Conservation (phyloP, 2,888 invertebrate genomes). For the Caenorhabditis sp. region DNA sequence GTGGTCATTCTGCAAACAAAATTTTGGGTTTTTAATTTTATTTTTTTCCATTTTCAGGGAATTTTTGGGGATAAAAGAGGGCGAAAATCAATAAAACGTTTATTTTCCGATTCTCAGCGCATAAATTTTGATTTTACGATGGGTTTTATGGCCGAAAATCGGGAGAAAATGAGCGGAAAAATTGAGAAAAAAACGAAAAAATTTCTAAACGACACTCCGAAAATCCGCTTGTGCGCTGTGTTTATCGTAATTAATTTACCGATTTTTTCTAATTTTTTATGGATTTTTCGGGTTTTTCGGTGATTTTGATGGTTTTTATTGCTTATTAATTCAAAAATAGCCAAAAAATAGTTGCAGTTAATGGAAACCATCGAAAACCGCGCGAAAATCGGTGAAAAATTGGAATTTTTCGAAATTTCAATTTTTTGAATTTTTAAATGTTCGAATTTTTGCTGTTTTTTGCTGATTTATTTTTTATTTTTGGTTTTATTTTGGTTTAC, state of each 20-base stretch:
- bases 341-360: too few species aligned
- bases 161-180: neutral
- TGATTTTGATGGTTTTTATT: neutral
- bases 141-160: neutral
- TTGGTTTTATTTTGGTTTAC: too few species aligned
- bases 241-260: constrained; percentile 44
- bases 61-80: neutral
- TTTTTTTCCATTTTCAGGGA: neutral
- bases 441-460: too few species aligned
- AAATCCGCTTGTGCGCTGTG: constrained; percentile 17
- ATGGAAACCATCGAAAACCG: too few species aligned
- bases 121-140: neutral
- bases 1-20: constrained; percentile 31
- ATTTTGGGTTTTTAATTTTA: too few species aligned
- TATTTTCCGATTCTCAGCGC: constrained; percentile 11
- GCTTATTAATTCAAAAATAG: neutral
- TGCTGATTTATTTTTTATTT: too few species aligned
- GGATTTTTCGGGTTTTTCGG: neutral
- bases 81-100: neutral
- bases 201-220: constrained; percentile 34
- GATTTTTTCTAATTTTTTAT: neutral
- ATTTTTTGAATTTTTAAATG: too few species aligned
- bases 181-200: constrained; percentile 6
- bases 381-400: constrained; percentile 4
- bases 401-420: too few species aligned